A percentile compares a stretch with the other conserved stretches of the same genome.
phyloP scores from a whole-genome alignment of 2,113 vertebrate genomes.

The Neotoma lepida region DNA sequence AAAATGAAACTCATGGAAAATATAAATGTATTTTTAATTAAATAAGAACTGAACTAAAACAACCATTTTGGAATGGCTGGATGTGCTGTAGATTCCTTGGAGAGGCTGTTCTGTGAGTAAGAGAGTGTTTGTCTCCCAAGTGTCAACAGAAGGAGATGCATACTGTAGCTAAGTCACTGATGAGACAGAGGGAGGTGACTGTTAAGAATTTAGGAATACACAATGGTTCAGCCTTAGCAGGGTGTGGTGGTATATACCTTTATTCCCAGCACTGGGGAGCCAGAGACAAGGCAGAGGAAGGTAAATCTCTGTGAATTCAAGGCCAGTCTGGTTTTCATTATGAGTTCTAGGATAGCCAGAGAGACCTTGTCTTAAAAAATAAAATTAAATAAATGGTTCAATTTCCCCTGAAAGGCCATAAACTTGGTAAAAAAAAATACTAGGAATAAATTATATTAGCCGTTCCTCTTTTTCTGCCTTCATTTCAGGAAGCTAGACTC shows the following conservation, averaged over 20 bases:
- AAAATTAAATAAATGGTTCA: background rate
- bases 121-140: background rate
- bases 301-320: background rate
- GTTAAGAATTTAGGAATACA: background rate
- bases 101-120: background rate
- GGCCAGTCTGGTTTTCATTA: background rate
- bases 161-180: background rate
- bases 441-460: constrained; percentile 5
- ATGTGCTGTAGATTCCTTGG: background rate
- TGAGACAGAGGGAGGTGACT: background rate
- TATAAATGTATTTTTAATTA: background rate
- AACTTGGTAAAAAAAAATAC: constrained; percentile 2
- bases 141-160: background rate
- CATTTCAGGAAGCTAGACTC: background rate
- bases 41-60: background rate
- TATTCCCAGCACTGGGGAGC: background rate
- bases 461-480: background rate
- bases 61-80: background rate
- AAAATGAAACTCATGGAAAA: background rate
- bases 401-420: background rate
- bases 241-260: background rate
- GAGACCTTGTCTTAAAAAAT: background rate
- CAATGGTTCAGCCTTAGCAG: background rate
- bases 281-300: background rate
- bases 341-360: background rate